A percentile compares a stretch with the other conserved stretches of the same genome.
Conservation (phyloP, 2,888 invertebrate species). For the Papilio protenor region DNA sequence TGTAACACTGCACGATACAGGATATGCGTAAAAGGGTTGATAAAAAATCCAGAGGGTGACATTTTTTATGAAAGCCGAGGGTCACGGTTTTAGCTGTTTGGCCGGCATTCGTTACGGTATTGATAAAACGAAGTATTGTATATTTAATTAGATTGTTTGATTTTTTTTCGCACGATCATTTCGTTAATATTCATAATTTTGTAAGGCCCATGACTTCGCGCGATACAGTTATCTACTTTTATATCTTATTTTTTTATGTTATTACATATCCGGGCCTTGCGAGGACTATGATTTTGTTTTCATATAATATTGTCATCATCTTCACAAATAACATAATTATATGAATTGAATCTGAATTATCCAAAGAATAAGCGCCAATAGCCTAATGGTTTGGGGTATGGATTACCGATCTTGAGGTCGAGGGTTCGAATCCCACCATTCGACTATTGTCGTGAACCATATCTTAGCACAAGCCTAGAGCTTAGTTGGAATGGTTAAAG, state of each 20-base stretch:
- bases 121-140: constrained; percentile 70
- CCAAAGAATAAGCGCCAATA: too few species aligned
- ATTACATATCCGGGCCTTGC: neutral
- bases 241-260: neutral
- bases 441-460: too few species aligned
- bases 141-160: constrained; percentile 65
- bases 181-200: constrained; percentile 38
- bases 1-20: constrained; percentile 79
- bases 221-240: neutral
- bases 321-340: too few species aligned
- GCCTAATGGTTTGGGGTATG: too few species aligned
- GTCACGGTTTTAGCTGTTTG: constrained; percentile 67
- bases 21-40: constrained; percentile 83
- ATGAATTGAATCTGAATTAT: too few species aligned
- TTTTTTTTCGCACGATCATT: constrained; percentile 74
- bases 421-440: too few species aligned
- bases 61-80: constrained; percentile 69
- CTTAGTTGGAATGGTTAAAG: too few species aligned
- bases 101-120: constrained; percentile 68
- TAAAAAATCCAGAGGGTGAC: constrained; percentile 76
- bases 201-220: neutral
- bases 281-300: neutral
- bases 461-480: too few species aligned
- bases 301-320: too few species aligned
- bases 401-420: too few species aligned